A percentile compares a stretch with the other conserved stretches of the same genome.
Conservation (phyloP, 2,888 invertebrate genomes). For the Microplitis deprimator region DNA sequence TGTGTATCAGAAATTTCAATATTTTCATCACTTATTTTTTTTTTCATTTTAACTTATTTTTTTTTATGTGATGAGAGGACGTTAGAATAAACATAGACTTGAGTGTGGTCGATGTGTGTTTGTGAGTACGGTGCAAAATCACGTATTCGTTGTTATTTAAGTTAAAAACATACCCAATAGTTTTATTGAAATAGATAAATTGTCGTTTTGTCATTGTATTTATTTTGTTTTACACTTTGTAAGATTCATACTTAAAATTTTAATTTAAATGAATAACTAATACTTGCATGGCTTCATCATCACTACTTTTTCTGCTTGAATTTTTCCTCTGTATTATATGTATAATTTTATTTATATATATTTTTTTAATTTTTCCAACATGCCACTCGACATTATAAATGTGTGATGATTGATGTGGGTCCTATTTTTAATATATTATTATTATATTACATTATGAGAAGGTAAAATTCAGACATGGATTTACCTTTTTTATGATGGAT, state of each 20-base stretch:
- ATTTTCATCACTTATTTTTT: neutral
- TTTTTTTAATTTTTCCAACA: neutral
- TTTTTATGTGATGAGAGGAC: constrained; percentile 7
- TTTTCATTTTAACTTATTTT: neutral
- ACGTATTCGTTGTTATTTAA: constrained; percentile 36
- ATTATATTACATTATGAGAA: neutral
- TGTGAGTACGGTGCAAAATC: constrained; percentile 68
- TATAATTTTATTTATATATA: neutral
- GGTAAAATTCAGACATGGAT: neutral
- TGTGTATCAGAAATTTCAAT: neutral
- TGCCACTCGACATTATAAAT: neutral
- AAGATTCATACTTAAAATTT: neutral
- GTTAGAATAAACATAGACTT: neutral
- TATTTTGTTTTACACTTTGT: neutral
- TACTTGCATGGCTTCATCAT: neutral
- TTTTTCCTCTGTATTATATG: neutral
- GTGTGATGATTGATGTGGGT: neutral
- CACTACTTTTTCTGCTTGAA: neutral
- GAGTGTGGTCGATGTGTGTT: constrained; percentile 51
- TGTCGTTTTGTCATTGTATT: neutral
- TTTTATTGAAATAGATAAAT: neutral
- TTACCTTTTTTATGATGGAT: constrained; percentile 16
- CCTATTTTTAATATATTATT: neutral
- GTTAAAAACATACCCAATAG: constrained; percentile 8
- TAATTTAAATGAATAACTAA: neutral